Evolutionary conservation across 2,888 invertebrate species (phyloP), one percentile per base, ranked within the genome.

Genomic region (Keiferia lycopersicella): DNA sequence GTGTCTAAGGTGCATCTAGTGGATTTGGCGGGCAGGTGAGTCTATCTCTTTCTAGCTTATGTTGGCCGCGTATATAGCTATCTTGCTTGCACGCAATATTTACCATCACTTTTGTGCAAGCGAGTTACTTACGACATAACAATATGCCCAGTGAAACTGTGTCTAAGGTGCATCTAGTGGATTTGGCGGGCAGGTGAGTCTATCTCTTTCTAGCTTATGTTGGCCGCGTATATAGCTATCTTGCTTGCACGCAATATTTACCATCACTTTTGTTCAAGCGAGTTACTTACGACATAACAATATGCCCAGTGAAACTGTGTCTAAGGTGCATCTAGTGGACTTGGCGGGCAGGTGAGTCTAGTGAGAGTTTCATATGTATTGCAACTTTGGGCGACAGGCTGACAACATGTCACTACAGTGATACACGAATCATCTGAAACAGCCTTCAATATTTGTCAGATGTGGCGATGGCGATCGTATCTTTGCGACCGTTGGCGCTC

Each of bases 61-160:
- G 26, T 26, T 26, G 6, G 26, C 2, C 26, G 26, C 6, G 26
- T 26, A 26, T 26, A 26, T 26, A 26, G 26, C 26, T 26, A 86
- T 96, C 96, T 80, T 94, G 97, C 77, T 97, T 96, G 91, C 97
- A 97, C 92, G 97, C 97, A 70, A 97, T 97, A 80, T 97, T 97
- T 86, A 97, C 97, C 61, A 95, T 97, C 84, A 96, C 96, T 39
- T 97, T 97, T 91, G 96, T 96, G 67, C 97, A 97, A 87, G 97
- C 97, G 61, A 95, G 95, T 73, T 96, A 96, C 78, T 86, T 93
- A 71, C 86, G 92, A 0, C 95, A 95, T 87, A 96, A 96, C 88
- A 96, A 96, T 79, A 95, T 96, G 94, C 97, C 97, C 61, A 96
- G 96, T 81, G 97, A 97, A 87, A 97, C 97, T 8, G 96, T 96